Conservation (phyloP, 2,797 vertebrate genomes). For the Botia kubotai region DNA sequence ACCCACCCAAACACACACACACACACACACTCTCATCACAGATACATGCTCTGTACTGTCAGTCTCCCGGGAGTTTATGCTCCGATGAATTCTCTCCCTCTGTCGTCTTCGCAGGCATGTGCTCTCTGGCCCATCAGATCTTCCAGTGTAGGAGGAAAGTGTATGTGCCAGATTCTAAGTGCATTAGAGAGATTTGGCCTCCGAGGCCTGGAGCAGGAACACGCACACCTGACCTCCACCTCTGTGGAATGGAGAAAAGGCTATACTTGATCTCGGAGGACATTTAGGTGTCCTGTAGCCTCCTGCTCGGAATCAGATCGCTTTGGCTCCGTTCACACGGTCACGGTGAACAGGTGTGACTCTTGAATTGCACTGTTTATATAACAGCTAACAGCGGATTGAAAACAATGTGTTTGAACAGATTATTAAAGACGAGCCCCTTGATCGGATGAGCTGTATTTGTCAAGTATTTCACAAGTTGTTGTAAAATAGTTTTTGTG, state of each 20-base stretch:
- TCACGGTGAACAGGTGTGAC: not conserved
- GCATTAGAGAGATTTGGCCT: constrained; percentile 43
- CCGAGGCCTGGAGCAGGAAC: not conserved
- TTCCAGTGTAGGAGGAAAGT: constrained; percentile 27
- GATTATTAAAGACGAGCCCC: not conserved
- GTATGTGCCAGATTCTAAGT: constrained; percentile 29
- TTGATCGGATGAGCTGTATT: not conserved
- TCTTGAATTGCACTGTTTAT: not conserved
- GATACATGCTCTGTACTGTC: constrained; percentile 31
- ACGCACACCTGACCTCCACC: constrained; percentile 30
- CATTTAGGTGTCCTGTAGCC: not conserved
- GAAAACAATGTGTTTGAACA: not conserved
- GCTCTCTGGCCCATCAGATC: constrained; percentile 37
- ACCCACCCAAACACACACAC: not conserved
- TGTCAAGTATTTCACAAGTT: too few relatives aligned
- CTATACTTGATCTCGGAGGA: constrained; percentile 8
- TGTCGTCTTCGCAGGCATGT: constrained; percentile 18
- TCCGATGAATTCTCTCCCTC: constrained; percentile 30
- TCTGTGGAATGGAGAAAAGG: constrained; percentile 21
- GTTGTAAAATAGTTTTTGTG: not conserved
- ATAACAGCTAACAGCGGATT: not conserved
- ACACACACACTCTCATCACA: not conserved
- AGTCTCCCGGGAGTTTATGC: constrained; percentile 41
- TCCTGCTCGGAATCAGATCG: not conserved
- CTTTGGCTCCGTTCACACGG: not conserved